These are phyloP conservation scores for Nestor notabilis DNA, from an alignment of 2,113 vertebrate genomes.

Conservation along the genomic window DNA sequence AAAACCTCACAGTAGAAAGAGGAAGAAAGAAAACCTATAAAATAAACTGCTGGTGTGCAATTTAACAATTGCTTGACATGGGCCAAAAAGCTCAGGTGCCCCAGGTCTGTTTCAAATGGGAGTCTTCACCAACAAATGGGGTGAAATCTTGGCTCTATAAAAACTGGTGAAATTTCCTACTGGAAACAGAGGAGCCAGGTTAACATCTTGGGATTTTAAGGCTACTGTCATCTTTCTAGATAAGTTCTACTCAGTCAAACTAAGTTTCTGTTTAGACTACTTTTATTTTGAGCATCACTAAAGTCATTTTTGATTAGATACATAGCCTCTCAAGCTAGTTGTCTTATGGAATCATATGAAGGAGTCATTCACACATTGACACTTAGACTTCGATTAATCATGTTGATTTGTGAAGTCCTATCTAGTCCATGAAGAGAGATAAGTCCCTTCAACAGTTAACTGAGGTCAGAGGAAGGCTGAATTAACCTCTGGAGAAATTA, in stretches of 20 bases:
- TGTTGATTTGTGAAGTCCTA: not conserved
- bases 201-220: not conserved
- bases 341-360: not conserved
- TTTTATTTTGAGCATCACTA: not conserved
- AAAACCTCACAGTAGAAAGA: not conserved
- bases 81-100: not conserved
- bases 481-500: conserved; percentile 11
- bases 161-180: not conserved
- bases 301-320: not conserved
- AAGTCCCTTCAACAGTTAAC: not conserved
- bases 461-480: not conserved
- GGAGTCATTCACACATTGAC: not conserved
- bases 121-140: not conserved
- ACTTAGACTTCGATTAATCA: not conserved
- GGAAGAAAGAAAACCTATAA: not conserved
- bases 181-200: not conserved
- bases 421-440: not conserved
- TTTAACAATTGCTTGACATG: not conserved
- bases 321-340: not conserved
- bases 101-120: not conserved
- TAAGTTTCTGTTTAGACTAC: not conserved
- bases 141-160: not conserved
- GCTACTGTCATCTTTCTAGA: not conserved
- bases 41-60: not conserved
- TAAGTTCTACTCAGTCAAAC: not conserved